Conservation (phyloP, 2,797 vertebrate genomes). For the Dryobates pubescens region DNA sequence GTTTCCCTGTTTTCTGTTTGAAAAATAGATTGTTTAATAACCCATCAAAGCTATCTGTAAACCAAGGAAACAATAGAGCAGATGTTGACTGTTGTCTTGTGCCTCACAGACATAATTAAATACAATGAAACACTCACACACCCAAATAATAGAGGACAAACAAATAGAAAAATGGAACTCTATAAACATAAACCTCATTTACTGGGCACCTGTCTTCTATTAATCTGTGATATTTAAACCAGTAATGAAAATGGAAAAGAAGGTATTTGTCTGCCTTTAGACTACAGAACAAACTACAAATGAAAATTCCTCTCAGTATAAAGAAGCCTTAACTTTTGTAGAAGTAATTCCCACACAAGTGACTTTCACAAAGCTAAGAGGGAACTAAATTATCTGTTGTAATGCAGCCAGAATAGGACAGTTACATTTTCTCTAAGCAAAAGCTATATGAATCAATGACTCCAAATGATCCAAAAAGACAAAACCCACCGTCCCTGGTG, state of each 20-base stretch:
- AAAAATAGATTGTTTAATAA: conserved; percentile 85
- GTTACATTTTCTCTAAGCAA: not conserved
- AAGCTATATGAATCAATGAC: not conserved
- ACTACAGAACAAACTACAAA: not conserved
- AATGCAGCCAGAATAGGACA: not conserved
- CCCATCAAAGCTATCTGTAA: conserved; percentile 84
- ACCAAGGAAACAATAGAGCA: conserved; percentile 84
- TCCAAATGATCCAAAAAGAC: not conserved
- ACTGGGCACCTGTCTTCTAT: conserved; percentile 73
- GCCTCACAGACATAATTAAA: conserved; percentile 83
- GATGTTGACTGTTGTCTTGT: conserved; percentile 83
- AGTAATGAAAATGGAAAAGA: not conserved
- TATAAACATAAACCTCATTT: conserved; percentile 62
- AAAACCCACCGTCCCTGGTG: not conserved
- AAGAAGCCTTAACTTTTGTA: not conserved
- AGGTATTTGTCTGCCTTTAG: not conserved
- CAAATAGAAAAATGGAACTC: conserved; percentile 57
- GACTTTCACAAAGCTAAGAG: not conserved
- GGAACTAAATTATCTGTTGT: not conserved
- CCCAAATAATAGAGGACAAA: conserved; percentile 79
- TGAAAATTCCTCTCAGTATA: not conserved
- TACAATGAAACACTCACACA: conserved; percentile 77
- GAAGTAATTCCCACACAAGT: not conserved
- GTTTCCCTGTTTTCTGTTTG: conserved; percentile 78
- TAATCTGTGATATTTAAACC: conserved; percentile 37